Evolutionary conservation across 1,140 invertebrate genomes (phyloP).

Genomic region (Pygmarrhopalites habei): DNA sequence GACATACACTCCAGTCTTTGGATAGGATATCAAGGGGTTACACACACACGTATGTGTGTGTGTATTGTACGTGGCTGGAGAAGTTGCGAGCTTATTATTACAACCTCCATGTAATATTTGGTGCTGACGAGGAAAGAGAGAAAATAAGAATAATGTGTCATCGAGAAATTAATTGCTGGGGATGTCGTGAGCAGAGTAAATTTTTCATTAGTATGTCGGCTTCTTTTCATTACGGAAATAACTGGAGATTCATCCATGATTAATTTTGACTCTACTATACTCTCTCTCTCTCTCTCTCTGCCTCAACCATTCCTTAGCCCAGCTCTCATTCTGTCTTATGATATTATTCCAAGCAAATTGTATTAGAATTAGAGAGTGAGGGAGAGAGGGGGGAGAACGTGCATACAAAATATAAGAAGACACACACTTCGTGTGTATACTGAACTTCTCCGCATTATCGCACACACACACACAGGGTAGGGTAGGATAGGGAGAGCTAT

Average conservation of each 20-base stretch:
- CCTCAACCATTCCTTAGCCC: background rate
- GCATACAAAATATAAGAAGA: no score
- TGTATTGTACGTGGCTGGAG: slow-evolving; percentile 2
- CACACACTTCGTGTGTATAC: background rate
- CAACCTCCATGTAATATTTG: no score
- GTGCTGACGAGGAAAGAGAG: background rate
- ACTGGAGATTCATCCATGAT: slow-evolving; percentile 30
- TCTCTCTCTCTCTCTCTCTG: background rate
- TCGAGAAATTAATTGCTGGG: slow-evolving; percentile 35
- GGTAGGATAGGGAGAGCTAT: no score
- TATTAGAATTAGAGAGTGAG: no score
- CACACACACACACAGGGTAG: no score
- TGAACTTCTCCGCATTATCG: background rate
- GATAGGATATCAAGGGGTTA: no score
- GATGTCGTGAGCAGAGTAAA: slow-evolving; percentile 34
- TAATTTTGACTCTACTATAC: slow-evolving; percentile 18
- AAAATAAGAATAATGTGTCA: slow-evolving; percentile 27
- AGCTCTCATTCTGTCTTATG: background rate
- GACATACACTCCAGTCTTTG: no score
- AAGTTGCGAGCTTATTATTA: slow-evolving; percentile 5
- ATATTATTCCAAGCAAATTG: no score
- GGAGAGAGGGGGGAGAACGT: no score
- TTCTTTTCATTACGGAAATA: slow-evolving; percentile 34
- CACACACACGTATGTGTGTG: no score
- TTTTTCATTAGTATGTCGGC: slow-evolving; percentile 34